Conservation (phyloP, 2,797 vertebrate species). For the Micromesistius poutassou region DNA sequence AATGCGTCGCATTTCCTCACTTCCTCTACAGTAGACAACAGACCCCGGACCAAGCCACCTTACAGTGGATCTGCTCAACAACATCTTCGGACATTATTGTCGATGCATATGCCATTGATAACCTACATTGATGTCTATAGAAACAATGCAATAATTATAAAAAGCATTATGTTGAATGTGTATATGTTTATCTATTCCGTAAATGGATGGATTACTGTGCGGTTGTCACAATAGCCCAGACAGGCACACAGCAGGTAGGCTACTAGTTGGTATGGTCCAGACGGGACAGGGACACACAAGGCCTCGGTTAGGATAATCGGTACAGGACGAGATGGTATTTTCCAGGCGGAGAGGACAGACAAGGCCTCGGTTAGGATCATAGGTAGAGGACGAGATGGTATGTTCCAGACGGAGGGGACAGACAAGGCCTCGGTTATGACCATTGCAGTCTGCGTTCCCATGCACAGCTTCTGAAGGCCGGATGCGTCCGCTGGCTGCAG, state of each 20-base stretch:
- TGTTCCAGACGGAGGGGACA: conserved; percentile 37
- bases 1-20: conserved; percentile 9
- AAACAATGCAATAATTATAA: not conserved
- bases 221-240: not conserved
- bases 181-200: not conserved
- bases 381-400: conserved; percentile 26
- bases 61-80: not conserved
- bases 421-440: conserved; percentile 99
- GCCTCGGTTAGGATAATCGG: conserved; percentile 97
- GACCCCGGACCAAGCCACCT: not conserved
- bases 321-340: conserved; percentile 28
- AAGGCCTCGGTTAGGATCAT: too few relatives aligned
- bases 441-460: conserved; percentile 82
- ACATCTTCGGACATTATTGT: not conserved
- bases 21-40: conserved; percentile 5
- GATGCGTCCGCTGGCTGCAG: conserved; percentile 72
- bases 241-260: conserved; percentile 9
- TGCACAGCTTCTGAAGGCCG: conserved; percentile 63
- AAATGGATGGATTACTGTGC: not conserved
- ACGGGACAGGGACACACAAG: conserved; percentile 75
- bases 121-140: not conserved
- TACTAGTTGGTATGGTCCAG: conserved; percentile 19
- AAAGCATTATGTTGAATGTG: not conserved
- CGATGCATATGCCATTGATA: not conserved
- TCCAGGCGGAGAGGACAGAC: conserved; percentile 17